Evolutionary conservation across 1,140 invertebrate genomes (phyloP).

Genomic region (Drosophila kanapiae): DNA sequence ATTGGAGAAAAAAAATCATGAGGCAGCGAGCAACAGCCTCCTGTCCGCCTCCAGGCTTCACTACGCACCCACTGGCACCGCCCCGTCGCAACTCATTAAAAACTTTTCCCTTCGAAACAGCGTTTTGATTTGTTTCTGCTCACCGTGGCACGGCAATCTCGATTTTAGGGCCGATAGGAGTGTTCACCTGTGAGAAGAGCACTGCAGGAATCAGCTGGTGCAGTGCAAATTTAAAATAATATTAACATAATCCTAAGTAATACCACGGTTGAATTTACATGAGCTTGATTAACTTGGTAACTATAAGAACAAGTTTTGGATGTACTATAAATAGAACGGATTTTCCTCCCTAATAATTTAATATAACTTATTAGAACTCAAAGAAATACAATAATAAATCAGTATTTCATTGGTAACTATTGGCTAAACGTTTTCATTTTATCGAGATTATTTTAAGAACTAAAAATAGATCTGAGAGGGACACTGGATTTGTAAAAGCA

Average conservation of each 20-base stretch:
- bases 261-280: background rate
- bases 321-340: background rate
- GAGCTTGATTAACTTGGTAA: background rate
- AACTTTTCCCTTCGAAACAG: constrained; percentile 66
- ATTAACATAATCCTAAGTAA: constrained; percentile 19
- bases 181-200: constrained; percentile 4
- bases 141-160: constrained; percentile 22
- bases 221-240: constrained; percentile 12
- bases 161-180: constrained; percentile 10
- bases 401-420: too few relatives aligned
- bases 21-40: constrained; percentile 10
- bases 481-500: background rate
- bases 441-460: too few relatives aligned
- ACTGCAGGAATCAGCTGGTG: background rate
- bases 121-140: constrained; percentile 64
- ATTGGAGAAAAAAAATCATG: constrained; percentile 51
- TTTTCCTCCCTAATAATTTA: too few relatives aligned
- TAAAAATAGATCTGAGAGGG: too few relatives aligned
- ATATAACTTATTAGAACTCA: too few relatives aligned
- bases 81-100: constrained; percentile 74
- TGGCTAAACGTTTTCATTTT: too few relatives aligned
- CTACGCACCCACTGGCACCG: constrained; percentile 11
- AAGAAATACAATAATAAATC: too few relatives aligned
- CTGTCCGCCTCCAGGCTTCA: constrained; percentile 12
- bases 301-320: background rate